Percentiles rank a stretch among this genome's conserved stretches.
Evolutionary conservation across 2,888 invertebrate species (phyloP).

Genomic region (Pyrrhosoma nymphula): DNA sequence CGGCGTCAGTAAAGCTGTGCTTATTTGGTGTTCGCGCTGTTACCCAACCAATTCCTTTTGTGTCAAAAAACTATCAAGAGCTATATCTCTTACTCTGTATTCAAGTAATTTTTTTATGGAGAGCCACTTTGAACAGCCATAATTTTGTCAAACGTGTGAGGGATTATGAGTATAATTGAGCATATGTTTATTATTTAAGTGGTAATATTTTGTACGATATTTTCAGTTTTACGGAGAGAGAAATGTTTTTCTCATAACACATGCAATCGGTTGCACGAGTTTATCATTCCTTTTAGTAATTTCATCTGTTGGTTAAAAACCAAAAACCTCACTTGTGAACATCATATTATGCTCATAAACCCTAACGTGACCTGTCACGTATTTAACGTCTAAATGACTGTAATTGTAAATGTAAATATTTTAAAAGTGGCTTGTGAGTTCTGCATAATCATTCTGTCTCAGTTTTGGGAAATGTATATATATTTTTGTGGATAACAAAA

Average conservation of each 20-base stretch:
- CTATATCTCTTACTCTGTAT: neutral
- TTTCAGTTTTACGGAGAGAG: no score
- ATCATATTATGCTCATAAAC: neutral
- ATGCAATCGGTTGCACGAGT: no score
- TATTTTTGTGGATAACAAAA: neutral
- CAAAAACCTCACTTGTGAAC: neutral
- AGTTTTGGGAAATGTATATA: neutral
- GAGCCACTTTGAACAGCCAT: neutral
- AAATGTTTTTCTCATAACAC: no score
- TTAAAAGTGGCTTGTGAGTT: neutral
- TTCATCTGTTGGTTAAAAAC: neutral
- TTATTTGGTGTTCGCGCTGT: neutral
- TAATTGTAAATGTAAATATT: neutral
- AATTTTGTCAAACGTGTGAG: neutral
- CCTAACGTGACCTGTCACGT: no score
- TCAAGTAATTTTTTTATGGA: neutral
- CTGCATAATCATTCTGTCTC: neutral
- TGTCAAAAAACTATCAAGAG: neutral
- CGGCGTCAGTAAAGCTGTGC: slow-evolving; percentile 20
- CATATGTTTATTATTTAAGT: no score
- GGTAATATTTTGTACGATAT: neutral
- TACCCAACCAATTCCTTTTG: neutral
- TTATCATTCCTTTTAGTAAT: no score
- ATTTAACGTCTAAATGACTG: neutral
- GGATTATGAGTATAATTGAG: neutral